Base-by-base conservation (phyloP, 2,113 vertebrate species). In the Tachysurus vachellii region DNA sequence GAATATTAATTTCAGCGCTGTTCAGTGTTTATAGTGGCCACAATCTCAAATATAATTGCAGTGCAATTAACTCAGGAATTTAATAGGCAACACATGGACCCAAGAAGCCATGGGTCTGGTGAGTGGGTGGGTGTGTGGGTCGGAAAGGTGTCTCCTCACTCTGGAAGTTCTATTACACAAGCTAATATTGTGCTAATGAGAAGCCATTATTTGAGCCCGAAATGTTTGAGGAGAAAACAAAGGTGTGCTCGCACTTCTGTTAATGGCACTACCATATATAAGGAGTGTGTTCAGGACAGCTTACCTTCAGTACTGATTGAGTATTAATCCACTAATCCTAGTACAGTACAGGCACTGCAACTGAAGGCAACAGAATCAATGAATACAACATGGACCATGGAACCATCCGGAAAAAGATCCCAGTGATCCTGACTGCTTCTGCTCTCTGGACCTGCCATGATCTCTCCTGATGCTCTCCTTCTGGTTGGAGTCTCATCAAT, bases 131-230 rank as follows among this genome's bases (percentile, higher is more conserved):
- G 31, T 47, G 44, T 87, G 85, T 88, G 23, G 3, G 53, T 81
- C 2, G 17, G 17, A 19, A 42, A 59, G 54, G 28, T 59, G 17
- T 80, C 28, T 59, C 4, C 85, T 89, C 85, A 50, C 85, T 86
- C 82, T 88, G 62, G 59, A 86, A 82, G 89, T 91, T 93, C 73
- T 90, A 91, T 91, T 91, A 92, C 59, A 59, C 23, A 68, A 80
- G 80, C 71, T 91, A 93, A 92, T 91, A 91, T 87, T 64, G 13
- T 28, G 3, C 89, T 91, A 94, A 94, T 92, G 89, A 90, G 88
- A 36, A 85, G 73, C 88, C 86, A 92, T 92, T 92, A 91, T 80
- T 64, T 83, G 68, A 56, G 89, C 89, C 89, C 90, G 85, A 91
- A 92, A 94, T 91, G 90, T 86, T 75, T 66, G 82, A 77, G 4